A percentile compares a stretch with the other conserved stretches of the same genome.
These are phyloP conservation scores for Agriopis aurantiaria DNA, from an alignment of 2,888 invertebrate genomes.

Conservation along the genomic window DNA sequence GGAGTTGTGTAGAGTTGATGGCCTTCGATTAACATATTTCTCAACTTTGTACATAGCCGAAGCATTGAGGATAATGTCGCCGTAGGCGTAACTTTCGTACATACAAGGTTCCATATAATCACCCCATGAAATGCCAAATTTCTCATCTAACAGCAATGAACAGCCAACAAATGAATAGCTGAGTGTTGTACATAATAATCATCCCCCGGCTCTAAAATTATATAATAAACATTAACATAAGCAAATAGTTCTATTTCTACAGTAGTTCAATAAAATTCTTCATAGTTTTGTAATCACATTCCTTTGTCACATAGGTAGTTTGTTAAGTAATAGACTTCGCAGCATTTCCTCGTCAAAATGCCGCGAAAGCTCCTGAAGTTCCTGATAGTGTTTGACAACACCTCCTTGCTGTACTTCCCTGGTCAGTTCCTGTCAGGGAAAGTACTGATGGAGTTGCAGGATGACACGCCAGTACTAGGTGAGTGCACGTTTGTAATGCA, in stretches of 20 bases:
- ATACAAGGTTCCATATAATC: slow-evolving; percentile 59
- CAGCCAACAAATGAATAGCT: slow-evolving; percentile 1
- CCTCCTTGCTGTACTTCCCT: slow-evolving; percentile 96
- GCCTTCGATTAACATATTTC: slow-evolving; percentile 81
- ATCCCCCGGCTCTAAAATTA: not conserved
- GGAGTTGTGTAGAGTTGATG: slow-evolving; percentile 65
- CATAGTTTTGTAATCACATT: slow-evolving; percentile 11
- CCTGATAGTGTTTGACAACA: slow-evolving; percentile 97
- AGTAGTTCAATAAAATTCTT: slow-evolving; percentile 11
- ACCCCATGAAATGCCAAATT: slow-evolving; percentile 37
- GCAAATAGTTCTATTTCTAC: slow-evolving; percentile 40
- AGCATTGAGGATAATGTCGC: slow-evolving; percentile 64
- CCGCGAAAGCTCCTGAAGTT: slow-evolving; percentile 96
- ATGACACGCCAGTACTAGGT: slow-evolving; percentile 96
- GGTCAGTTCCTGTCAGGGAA: slow-evolving; percentile 97
- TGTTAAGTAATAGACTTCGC: slow-evolving; percentile 15
- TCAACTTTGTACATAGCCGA: slow-evolving; percentile 72
- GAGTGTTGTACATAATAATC: not conserved
- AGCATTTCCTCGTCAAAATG: slow-evolving; percentile 80
- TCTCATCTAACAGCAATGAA: not conserved
- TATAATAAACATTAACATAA: slow-evolving; percentile 45
- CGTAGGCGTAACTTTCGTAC: slow-evolving; percentile 72
- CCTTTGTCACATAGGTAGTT: slow-evolving; percentile 22
- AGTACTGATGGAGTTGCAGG: slow-evolving; percentile 96
- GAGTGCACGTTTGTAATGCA: slow-evolving; percentile 60